Percentiles rank a stretch among this genome's conserved stretches.
phyloP scores from a whole-genome alignment of 64 coral and sea anemone species.

The Anthopleura sola region DNA sequence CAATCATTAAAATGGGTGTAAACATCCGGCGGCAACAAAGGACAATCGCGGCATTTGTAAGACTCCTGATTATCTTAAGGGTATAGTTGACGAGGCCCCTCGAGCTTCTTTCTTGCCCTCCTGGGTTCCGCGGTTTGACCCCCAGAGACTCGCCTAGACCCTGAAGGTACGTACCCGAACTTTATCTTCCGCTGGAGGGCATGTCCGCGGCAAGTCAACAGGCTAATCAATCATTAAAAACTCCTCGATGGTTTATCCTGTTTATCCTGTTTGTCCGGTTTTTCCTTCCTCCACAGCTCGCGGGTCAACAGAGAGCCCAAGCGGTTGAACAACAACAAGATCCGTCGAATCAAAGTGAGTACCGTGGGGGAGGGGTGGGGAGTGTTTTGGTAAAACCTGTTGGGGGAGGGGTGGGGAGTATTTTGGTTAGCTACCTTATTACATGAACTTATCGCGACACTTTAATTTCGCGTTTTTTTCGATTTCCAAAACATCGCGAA shows the following conservation, averaged over 20 bases:
- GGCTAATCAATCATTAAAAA: neutral
- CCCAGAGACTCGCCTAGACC: neutral
- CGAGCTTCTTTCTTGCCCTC: neutral
- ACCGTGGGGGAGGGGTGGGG: neutral
- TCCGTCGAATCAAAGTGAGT: neutral
- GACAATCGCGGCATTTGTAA: neutral
- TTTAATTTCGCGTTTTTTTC: too few relatives aligned
- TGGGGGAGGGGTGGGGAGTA: neutral
- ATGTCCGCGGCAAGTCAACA: neutral
- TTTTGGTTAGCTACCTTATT: too few relatives aligned
- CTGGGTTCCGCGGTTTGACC: neutral
- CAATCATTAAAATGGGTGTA: too few relatives aligned
- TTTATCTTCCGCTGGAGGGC: neutral
- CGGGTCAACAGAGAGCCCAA: conserved; percentile 1
- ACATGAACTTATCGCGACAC: too few relatives aligned
- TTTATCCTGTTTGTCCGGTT: neutral
- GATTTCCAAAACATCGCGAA: too few relatives aligned
- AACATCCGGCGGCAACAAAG: neutral
- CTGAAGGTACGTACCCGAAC: neutral
- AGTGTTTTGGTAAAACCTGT: too few relatives aligned
- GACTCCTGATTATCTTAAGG: neutral
- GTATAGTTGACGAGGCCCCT: too few relatives aligned
- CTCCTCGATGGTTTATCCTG: neutral
- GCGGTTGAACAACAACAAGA: neutral
- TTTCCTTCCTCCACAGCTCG: neutral